A percentile compares a stretch with the other conserved stretches of the same genome.
Conservation (phyloP, 2,888 invertebrate species). For the Ophion ellenae region DNA sequence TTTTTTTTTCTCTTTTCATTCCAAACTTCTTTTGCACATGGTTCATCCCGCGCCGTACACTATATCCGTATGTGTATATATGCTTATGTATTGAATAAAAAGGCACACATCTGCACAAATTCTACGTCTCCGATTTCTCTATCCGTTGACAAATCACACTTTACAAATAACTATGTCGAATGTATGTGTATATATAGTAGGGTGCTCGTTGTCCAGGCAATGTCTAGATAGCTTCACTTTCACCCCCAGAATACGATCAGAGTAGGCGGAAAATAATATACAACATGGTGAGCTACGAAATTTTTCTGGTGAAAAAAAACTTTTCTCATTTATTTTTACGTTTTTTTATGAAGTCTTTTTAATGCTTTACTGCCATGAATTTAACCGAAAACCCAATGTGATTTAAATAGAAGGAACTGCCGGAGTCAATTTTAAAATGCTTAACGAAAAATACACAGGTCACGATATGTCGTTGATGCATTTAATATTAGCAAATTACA, state of each 20-base stretch:
- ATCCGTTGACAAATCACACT: constrained; percentile 47
- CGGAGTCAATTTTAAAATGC: too few species aligned
- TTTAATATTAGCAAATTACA: too few species aligned
- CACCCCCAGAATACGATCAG: background rate
- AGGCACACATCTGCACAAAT: constrained; percentile 56
- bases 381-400: too few species aligned
- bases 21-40: constrained; percentile 13
- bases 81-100: constrained; percentile 42
- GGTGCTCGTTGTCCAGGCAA: background rate
- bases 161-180: constrained; percentile 36
- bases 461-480: too few species aligned
- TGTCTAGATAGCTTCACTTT: background rate
- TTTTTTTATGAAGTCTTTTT: too few species aligned
- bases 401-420: too few species aligned
- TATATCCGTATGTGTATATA: constrained; percentile 1
- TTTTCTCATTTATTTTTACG: too few species aligned
- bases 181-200: background rate
- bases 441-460: too few species aligned
- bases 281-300: background rate
- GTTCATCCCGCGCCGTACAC: constrained; percentile 9
- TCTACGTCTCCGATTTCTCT: constrained; percentile 26
- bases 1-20: background rate
- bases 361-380: too few species aligned
- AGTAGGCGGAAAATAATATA: background rate
- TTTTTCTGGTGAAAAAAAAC: background rate